Conservation (phyloP, 2,113 vertebrate species). For the Enhydra lutris region DNA sequence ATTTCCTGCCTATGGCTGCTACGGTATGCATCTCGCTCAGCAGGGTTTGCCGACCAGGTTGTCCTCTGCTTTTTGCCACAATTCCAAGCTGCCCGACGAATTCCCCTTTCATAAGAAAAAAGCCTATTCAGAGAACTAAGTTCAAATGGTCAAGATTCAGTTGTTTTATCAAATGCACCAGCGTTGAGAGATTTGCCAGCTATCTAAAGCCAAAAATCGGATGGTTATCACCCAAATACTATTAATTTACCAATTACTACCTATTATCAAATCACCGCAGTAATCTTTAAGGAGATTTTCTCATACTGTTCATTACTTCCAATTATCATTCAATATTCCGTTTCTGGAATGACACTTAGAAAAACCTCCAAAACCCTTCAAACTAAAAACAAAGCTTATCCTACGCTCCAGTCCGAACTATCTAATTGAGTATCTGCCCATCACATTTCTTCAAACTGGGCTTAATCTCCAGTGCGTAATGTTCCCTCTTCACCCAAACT, state of each 20-base stretch:
- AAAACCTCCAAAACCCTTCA: not conserved
- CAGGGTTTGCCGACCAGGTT: not conserved
- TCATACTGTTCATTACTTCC: not conserved
- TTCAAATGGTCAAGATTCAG: not conserved
- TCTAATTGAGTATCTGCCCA: not conserved
- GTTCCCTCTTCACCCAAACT: not conserved
- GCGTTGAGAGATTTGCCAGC: not conserved
- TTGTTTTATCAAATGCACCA: not conserved
- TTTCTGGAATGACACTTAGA: not conserved
- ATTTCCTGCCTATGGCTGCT: not conserved
- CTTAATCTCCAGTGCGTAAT: not conserved
- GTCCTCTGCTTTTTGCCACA: not conserved
- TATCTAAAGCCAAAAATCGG: not conserved
- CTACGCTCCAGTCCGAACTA: not conserved
- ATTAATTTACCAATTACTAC: not conserved
- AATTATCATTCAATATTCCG: not conserved
- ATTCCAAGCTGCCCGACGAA: not conserved
- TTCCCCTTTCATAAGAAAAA: not conserved
- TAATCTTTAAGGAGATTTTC: not conserved
- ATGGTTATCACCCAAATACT: not conserved
- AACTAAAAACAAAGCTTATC: not conserved
- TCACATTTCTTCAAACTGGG: not conserved
- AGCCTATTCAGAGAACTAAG: not conserved
- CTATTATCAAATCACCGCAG: not conserved
- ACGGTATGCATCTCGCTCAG: not conserved